Base-by-base conservation (phyloP, 2,888 invertebrate genomes). In the Rosalia funebris region DNA sequence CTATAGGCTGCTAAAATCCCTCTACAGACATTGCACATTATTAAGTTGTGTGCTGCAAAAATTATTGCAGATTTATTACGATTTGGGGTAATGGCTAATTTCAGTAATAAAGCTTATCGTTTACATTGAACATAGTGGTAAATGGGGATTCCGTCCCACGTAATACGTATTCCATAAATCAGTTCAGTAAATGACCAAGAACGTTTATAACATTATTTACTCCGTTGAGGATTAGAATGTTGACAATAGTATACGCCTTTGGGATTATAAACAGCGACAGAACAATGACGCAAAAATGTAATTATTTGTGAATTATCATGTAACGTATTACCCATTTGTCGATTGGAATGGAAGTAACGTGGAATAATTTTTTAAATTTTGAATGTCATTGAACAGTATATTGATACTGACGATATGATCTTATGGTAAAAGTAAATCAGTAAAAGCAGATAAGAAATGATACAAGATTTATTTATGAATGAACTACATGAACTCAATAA, bases 71-170 rank as follows among this genome's bases (percentile, higher is more conserved):
- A 70, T 70, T 68, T 66, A 70, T 70, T 59, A 59, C 63, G 45
- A 60, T 62, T 63, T 61, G 53, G 58, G 58, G 66, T 68, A 70
- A 70, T 68, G 66, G 58, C 61, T 70, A 70, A 68, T 70, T 68
- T 68, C 68, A 42, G 68, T 61, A 65, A 68, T 65, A 61, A 56
- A 63, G 59, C 62, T 67, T 66, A 66, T 62, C 65, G 64, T 70
- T 68, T 70, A 65, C 66, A 64, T 68, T 63, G 45, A 50, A 34
- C 44, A 42, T 60, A 55, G 57, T 57, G 56, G 60, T 56, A 54
- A 58, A 62, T 54, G 50, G 62, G 50, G 62, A 60, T 52, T 60
- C 60, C 63, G 53, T 60, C 63, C 60, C 63, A 60, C 63, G 60
- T 62, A 55, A 62, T 62, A 20, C 25, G 42, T 16, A 48, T 54